These are phyloP conservation scores for Caenorhabditis wallacei DNA, from an alignment of 2,888 invertebrate genomes.

Conservation along the genomic window DNA sequence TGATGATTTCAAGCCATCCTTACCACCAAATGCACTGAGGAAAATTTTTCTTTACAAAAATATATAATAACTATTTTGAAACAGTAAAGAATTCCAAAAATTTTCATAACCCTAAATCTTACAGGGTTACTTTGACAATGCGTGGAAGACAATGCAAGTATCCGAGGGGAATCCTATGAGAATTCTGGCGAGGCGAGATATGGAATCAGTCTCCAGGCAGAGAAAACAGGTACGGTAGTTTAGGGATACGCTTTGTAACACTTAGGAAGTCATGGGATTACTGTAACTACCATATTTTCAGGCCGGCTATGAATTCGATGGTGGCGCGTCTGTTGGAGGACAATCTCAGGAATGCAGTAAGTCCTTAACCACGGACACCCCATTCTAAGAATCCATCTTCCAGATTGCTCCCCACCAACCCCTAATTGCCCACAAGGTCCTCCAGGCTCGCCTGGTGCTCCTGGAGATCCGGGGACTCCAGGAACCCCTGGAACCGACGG, in stretches of 20 bases:
- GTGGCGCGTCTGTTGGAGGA: constrained; percentile 16
- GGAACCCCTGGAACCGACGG: constrained; percentile 45
- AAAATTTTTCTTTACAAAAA: no score
- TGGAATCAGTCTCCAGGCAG: neutral
- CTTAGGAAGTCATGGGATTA: no score
- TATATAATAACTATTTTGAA: no score
- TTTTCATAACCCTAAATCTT: neutral
- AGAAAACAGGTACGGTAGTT: constrained; percentile 25
- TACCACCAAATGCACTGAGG: no score
- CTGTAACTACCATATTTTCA: neutral
- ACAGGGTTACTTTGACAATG: constrained; percentile 47
- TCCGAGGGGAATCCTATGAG: constrained; percentile 46
- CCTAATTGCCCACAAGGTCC: constrained; percentile 50
- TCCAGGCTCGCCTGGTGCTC: constrained; percentile 32
- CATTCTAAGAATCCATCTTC: neutral
- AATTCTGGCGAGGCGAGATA: constrained; percentile 19
- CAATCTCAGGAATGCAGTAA: constrained; percentile 32
- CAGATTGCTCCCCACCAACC: constrained; percentile 31
- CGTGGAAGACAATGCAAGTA: constrained; percentile 57
- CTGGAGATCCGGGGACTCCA: constrained; percentile 28
- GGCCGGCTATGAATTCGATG: constrained; percentile 51
- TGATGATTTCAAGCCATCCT: no score
- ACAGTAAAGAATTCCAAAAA: no score
- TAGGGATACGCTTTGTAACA: no score
- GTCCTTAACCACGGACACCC: no score